These are phyloP conservation scores for Rotaria sp. DNA, from an alignment of 2,888 invertebrate species.

Conservation along the genomic window DNA sequence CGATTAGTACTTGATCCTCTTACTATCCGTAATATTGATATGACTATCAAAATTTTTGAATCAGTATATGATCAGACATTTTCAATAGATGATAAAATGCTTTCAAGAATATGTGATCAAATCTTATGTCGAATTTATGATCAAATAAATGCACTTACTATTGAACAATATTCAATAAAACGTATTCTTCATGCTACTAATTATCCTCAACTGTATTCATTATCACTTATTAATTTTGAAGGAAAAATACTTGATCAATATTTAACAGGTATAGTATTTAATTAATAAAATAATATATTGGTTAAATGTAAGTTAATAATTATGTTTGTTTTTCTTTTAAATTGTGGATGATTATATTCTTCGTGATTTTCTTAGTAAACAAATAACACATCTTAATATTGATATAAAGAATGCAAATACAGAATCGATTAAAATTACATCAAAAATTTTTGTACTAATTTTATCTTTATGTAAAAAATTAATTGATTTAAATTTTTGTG, in stretches of 20 bases:
- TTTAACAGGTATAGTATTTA: not conserved
- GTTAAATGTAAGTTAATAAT: not conserved
- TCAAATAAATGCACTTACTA: not conserved
- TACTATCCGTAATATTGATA: too few relatives aligned
- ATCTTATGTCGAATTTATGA: not conserved
- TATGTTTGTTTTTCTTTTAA: not conserved
- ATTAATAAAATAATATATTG: not conserved
- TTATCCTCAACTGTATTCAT: not conserved
- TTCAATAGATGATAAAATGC: not conserved
- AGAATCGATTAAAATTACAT: too few relatives aligned
- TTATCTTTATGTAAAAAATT: too few relatives aligned
- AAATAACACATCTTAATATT: conserved; percentile 13
- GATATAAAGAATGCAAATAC: not conserved
- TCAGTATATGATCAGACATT: not conserved
- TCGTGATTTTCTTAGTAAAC: not conserved
- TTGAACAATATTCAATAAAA: not conserved
- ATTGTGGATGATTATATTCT: not conserved
- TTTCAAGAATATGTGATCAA: not conserved
- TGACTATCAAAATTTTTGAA: too few relatives aligned
- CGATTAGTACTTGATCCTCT: too few relatives aligned
- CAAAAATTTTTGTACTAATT: too few relatives aligned
- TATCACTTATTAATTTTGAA: not conserved
- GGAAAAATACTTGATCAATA: not conserved
- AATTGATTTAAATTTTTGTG: not conserved
- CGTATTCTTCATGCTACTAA: not conserved